A percentile compares a stretch with the other conserved stretches of the same genome.
Conservation (phyloP, 2,797 vertebrate species). For the Mionectes olivaceus region DNA sequence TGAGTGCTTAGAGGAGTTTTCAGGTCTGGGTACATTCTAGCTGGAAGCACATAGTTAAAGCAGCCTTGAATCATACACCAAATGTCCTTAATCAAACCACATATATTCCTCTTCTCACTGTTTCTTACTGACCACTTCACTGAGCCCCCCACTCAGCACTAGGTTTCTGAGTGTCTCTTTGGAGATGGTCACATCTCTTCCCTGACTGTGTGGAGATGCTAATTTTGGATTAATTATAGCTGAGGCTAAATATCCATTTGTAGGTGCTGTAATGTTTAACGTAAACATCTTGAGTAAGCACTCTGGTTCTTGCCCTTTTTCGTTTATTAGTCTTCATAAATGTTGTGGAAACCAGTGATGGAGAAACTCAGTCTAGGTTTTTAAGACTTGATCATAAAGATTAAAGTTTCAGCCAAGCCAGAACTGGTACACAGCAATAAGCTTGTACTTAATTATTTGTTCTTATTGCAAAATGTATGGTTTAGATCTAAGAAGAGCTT, state of each 20-base stretch:
- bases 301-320: not conserved
- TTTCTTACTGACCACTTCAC: not conserved
- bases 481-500: not conserved
- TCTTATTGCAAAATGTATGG: not conserved
- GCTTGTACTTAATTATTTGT: not conserved
- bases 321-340: not conserved
- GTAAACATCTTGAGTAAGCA: not conserved
- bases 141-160: not conserved
- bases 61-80: not conserved
- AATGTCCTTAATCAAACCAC: not conserved
- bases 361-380: not conserved
- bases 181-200: not conserved
- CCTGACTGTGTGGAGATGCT: not conserved
- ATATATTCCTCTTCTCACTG: not conserved
- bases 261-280: not conserved
- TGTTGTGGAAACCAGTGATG: not conserved
- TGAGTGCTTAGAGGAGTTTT: not conserved
- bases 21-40: not conserved
- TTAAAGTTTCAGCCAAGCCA: not conserved
- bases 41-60: not conserved
- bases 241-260: not conserved
- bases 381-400: not conserved
- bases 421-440: not conserved
- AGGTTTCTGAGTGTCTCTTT: not conserved
- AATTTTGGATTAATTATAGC: not conserved